Evolutionary conservation across 2,113 vertebrate genomes (phyloP).

Genomic region (Elaphurus davidianus): DNA sequence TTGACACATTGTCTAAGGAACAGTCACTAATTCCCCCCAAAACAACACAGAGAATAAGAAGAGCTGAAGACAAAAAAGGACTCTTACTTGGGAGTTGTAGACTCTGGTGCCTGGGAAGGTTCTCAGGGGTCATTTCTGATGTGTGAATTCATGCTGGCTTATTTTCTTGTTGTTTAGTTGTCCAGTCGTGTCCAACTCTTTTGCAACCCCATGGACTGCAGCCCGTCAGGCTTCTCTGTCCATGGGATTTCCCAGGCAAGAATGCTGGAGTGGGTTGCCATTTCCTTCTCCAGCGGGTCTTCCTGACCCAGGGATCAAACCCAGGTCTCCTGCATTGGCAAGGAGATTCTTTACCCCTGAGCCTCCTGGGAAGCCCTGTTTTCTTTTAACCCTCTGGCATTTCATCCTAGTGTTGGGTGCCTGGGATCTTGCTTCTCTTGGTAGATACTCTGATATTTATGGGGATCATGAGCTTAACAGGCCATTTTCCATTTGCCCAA

Average conservation of each 20-base stretch:
- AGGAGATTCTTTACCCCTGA: background rate
- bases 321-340: background rate
- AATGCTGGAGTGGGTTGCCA: background rate
- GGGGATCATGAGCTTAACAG: background rate
- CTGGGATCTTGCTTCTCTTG: background rate
- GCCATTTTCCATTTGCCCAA: background rate
- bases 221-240: background rate
- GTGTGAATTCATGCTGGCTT: constrained; percentile 4
- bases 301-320: background rate
- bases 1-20: background rate
- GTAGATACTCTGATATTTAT: background rate
- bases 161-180: background rate
- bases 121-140: constrained; percentile 31
- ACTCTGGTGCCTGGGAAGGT: background rate
- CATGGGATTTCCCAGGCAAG: background rate
- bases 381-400: constrained; percentile 55
- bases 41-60: background rate
- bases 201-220: background rate
- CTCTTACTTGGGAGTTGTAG: constrained; percentile 34
- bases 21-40: background rate
- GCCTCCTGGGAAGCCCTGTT: background rate
- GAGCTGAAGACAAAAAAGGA: constrained; percentile 5
- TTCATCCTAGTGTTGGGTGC: constrained; percentile 16
- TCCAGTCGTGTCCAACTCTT: background rate
- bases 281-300: background rate